Conservation (phyloP, 2,797 vertebrate genomes). For the Pantherophis alleghaniensis region DNA sequence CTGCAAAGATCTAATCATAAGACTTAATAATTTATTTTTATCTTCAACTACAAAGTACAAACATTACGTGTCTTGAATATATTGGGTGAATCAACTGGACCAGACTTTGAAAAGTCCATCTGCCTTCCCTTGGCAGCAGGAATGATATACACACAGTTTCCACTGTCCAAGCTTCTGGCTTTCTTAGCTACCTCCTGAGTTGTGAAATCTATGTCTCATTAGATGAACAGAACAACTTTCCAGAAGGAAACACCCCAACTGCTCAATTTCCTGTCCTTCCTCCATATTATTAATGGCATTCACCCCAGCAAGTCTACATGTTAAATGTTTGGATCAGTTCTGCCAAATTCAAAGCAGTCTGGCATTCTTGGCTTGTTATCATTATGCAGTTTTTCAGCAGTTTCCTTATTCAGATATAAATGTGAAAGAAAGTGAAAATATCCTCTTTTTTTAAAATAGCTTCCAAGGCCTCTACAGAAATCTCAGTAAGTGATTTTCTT, state of each 20-base stretch:
- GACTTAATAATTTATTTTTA: not conserved
- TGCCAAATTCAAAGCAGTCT: not conserved
- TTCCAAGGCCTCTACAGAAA: not conserved
- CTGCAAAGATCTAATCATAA: not conserved
- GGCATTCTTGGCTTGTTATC: not conserved
- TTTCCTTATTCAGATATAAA: not conserved
- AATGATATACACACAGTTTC: not conserved
- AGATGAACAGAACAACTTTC: not conserved
- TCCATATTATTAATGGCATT: slow-evolving; percentile 13
- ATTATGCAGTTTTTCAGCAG: not conserved
- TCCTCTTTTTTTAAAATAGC: not conserved
- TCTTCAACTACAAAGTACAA: not conserved
- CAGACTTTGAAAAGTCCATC: not conserved
- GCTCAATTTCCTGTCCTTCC: slow-evolving; percentile 6
- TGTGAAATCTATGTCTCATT: not conserved
- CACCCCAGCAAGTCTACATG: not conserved
- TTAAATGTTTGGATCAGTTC: not conserved
- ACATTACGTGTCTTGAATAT: not conserved
- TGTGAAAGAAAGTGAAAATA: not conserved
- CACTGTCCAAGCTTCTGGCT: not conserved
- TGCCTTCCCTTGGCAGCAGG: not conserved
- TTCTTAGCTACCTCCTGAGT: not conserved
- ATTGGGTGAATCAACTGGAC: not conserved
- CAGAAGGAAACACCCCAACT: not conserved
- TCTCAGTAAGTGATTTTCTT: not conserved